Base-by-base conservation (phyloP, 2,888 invertebrate species). In the Embidobia sp. region DNA sequence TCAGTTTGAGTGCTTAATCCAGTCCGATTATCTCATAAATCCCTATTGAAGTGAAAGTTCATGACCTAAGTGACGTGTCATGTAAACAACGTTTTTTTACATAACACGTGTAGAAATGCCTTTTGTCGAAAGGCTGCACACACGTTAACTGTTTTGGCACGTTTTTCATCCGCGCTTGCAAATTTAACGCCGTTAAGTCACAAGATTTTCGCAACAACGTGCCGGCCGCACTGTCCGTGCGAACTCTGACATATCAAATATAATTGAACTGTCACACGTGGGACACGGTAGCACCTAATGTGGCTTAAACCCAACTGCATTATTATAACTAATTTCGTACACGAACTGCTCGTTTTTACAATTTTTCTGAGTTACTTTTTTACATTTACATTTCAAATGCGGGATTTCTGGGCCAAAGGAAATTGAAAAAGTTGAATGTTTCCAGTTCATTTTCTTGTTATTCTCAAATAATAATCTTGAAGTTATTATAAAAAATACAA, bases 211-310 rank as follows among this genome's bases (percentile, higher is more conserved):
- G 19, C 33, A 6, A 19, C 31, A n/a, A 33, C 57, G 57, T 44
- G 44, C 10, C 57, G 19, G 19, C 11, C 16, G 42, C 4, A 7
- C 7, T 10, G 6, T 10, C 1, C 22, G 15, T 10, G 27, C 11
- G 18, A 18, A 13, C 5, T 19, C 6, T 11, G 19, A 31, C 29
- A 8, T 29, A 29, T 55, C 27, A 42, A 27, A 44, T 33, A 44
- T 44, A 59, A 59, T 59, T 59, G 44, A 59, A 44, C 57, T 44
- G 57, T 59, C 44, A 59, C 44, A 15, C 57, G 31, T 29, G 19
- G 13, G 11, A 22, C 51, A 51, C 19, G 35, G 22, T 35, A 22
- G 7, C n/a, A 35, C 13, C 35, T 22, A 33, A 51, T 35, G 19
- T 35, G 22, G 19, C 51, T 51, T 22, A 51, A 51, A 35, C 35